Percentiles rank a stretch among this genome's conserved stretches.
Evolutionary conservation across 1,140 invertebrate species (phyloP).

Genomic region (Drosophila albomicans): DNA sequence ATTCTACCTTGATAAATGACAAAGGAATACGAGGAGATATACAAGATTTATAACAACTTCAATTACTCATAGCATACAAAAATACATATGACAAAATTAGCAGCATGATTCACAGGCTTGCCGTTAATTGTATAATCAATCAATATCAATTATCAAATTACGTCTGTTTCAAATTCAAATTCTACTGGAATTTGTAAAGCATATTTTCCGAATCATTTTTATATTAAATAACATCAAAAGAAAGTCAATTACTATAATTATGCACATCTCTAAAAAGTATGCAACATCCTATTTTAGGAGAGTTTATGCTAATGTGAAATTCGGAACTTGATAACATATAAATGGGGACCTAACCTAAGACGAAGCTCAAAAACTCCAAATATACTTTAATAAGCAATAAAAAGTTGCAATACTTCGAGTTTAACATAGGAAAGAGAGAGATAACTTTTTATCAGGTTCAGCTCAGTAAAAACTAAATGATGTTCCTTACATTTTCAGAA

Average conservation of each 20-base stretch:
- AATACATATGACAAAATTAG: neutral
- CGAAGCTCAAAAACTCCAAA: too few species aligned
- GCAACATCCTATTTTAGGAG: neutral
- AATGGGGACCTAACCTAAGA: conserved; percentile 19
- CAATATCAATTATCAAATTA: neutral
- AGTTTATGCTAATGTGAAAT: neutral
- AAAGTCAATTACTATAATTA: neutral
- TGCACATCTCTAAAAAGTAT: conserved; percentile 5
- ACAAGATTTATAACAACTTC: neutral
- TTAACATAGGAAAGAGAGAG: too few species aligned
- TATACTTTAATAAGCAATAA: too few species aligned
- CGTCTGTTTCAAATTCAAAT: neutral
- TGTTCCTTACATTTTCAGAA: too few species aligned
- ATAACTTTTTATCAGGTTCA: too few species aligned
- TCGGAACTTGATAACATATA: neutral
- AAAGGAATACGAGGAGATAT: conserved; percentile 3
- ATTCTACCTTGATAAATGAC: conserved; percentile 8
- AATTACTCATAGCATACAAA: conserved; percentile 9
- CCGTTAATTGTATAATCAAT: neutral
- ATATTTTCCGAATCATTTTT: neutral
- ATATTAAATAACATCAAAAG: neutral
- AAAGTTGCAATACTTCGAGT: too few species aligned
- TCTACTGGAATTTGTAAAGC: neutral
- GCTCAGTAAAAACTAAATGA: too few species aligned
- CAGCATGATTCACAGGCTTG: neutral